Conservation (phyloP, 2,797 vertebrate species). For the Enteromius paludinosus region DNA sequence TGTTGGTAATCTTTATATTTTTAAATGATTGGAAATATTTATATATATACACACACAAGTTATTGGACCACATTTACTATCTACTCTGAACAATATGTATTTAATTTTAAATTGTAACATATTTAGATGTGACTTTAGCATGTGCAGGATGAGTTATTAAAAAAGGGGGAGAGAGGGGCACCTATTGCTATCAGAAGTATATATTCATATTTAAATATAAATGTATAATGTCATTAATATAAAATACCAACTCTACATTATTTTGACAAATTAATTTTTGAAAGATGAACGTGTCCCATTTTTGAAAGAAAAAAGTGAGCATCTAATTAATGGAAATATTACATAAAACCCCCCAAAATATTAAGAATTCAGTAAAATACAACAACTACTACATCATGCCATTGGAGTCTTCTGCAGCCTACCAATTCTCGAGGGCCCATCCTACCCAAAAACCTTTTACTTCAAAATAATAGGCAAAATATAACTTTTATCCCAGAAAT, state of each 20-base stretch:
- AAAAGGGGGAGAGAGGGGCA: not conserved
- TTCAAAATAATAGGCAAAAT: not conserved
- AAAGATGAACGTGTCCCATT: not conserved
- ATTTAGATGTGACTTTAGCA: not conserved
- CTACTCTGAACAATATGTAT: not conserved
- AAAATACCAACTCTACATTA: not conserved
- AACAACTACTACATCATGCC: not conserved
- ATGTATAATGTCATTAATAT: not conserved
- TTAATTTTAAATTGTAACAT: not conserved
- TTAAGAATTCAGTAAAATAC: not conserved
- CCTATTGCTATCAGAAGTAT: not conserved
- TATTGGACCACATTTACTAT: not conserved
- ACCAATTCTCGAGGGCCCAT: not conserved
- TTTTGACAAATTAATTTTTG: not conserved
- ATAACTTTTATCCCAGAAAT: not conserved
- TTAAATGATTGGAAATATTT: conserved; percentile 74
- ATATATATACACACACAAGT: too few relatives aligned
- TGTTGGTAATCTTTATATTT: conserved; percentile 59
- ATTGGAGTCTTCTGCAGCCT: not conserved
- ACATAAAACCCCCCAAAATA: not conserved
- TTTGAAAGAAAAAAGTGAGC: not conserved
- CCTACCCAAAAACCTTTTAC: not conserved
- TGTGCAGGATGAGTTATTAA: not conserved
- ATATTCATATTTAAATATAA: not conserved
- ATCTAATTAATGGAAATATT: not conserved